These are phyloP conservation scores for Corbicula japonica DNA, from an alignment of 2,888 invertebrate genomes.

Conservation along the genomic window DNA sequence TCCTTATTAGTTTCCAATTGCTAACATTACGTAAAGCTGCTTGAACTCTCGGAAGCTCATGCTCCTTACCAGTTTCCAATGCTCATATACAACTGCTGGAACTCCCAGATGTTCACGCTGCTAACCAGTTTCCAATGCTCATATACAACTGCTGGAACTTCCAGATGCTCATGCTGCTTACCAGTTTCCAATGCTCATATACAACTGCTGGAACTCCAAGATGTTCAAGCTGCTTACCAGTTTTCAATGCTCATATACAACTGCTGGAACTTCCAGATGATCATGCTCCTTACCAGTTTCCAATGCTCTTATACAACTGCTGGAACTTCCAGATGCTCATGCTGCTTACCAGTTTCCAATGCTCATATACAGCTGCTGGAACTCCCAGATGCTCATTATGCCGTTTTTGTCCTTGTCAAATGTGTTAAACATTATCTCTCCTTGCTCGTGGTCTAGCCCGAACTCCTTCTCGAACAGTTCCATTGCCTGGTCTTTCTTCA, in stretches of 20 bases:
- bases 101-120: slow-evolving; percentile 85
- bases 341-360: slow-evolving; percentile 82
- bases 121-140: no score
- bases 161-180: no score
- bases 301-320: slow-evolving; percentile 82
- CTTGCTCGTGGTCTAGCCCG: slow-evolving; percentile 78
- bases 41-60: no score
- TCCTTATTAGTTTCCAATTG: no score
- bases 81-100: slow-evolving; percentile 82
- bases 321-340: slow-evolving; percentile 86
- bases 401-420: slow-evolving; percentile 85
- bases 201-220: no score
- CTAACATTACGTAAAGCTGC: no score
- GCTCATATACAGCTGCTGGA: slow-evolving; percentile 83
- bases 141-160: no score
- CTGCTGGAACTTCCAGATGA: slow-evolving; percentile 85
- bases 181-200: no score
- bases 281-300: slow-evolving; percentile 83
- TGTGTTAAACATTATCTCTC: slow-evolving; percentile 82
- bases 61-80: slow-evolving; percentile 82
- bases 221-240: slow-evolving; percentile 80
- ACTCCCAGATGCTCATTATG: slow-evolving; percentile 85
- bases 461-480: slow-evolving; percentile 82
- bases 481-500: slow-evolving; percentile 81
- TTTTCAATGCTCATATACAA: slow-evolving; percentile 82